Conservation (phyloP, 1,140 invertebrate species). For the Pseudachorutes palmiensis region DNA sequence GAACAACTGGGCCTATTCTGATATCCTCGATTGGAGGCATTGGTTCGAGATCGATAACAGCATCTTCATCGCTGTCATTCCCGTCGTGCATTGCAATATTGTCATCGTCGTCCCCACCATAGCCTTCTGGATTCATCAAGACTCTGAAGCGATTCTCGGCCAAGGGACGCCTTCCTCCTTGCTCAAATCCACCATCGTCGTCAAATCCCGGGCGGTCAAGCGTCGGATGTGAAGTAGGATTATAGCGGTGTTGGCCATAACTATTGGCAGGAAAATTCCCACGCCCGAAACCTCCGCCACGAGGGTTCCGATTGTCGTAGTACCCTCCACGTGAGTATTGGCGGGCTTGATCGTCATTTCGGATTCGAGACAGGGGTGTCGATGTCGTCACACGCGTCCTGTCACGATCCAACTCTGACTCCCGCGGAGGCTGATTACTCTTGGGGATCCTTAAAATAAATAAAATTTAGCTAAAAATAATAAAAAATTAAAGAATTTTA, state of each 20-base stretch:
- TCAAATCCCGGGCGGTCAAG: background rate
- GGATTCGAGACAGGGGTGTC: background rate
- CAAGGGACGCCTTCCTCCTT: background rate
- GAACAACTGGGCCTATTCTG: background rate
- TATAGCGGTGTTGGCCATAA: background rate
- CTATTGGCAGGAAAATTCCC: background rate
- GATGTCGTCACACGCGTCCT: background rate
- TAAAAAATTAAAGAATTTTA: background rate
- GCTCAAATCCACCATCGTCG: background rate
- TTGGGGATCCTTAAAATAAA: conserved; percentile 1
- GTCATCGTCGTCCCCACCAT: background rate
- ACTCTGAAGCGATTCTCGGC: background rate
- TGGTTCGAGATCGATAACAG: background rate
- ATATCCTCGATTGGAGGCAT: background rate
- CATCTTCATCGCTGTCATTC: background rate
- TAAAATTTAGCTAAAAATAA: background rate
- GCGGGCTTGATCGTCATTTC: background rate
- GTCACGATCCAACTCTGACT: background rate
- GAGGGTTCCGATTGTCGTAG: too few species aligned
- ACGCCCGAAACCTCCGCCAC: too few species aligned
- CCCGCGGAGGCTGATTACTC: background rate
- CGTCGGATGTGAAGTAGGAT: too few species aligned
- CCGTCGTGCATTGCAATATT: background rate
- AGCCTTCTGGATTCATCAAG: background rate
- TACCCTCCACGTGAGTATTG: too few species aligned